These are phyloP conservation scores for Quiscalus mexicanus DNA, from an alignment of 2,113 vertebrate genomes.

Conservation along the genomic window DNA sequence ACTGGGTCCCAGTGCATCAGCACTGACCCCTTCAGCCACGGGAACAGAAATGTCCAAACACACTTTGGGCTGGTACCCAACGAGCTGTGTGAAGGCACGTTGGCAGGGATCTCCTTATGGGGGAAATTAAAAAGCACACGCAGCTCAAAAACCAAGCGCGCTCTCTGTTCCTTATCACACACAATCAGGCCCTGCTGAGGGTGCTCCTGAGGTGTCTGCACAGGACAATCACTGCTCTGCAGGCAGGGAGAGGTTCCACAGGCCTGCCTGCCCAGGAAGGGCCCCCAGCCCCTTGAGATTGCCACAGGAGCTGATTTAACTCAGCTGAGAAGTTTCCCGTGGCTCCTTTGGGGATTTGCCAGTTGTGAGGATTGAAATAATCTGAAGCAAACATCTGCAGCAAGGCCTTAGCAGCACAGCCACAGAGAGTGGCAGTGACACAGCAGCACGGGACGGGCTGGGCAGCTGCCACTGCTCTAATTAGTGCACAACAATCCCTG, in stretches of 20 bases:
- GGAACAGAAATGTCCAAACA: constrained; percentile 56
- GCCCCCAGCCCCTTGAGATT: not conserved
- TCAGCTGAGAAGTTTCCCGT: not conserved
- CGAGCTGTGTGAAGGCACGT: not conserved
- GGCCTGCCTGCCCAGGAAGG: not conserved
- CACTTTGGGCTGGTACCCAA: constrained; percentile 11
- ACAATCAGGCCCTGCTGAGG: not conserved
- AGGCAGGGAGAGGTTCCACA: not conserved
- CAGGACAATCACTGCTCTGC: not conserved
- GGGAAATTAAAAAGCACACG: not conserved
- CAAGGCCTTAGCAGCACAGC: rapidly evolving
- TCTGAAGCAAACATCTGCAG: not conserved
- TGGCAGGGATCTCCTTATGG: not conserved
- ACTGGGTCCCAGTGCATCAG: constrained; percentile 8
- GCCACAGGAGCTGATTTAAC: not conserved
- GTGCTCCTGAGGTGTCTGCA: rapidly evolving
- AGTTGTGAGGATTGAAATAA: not conserved
- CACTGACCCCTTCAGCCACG: constrained; percentile 34
- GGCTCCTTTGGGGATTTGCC: not conserved
- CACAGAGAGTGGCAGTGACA: rapidly evolving
- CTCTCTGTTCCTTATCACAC: not conserved
- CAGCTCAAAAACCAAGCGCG: not conserved
- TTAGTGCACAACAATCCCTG: not conserved
- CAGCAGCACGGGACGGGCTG: rapidly evolving
- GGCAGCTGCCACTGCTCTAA: not conserved